phyloP scores from a whole-genome alignment of 2,888 invertebrate species.

The Drosophila gaucha region DNA sequence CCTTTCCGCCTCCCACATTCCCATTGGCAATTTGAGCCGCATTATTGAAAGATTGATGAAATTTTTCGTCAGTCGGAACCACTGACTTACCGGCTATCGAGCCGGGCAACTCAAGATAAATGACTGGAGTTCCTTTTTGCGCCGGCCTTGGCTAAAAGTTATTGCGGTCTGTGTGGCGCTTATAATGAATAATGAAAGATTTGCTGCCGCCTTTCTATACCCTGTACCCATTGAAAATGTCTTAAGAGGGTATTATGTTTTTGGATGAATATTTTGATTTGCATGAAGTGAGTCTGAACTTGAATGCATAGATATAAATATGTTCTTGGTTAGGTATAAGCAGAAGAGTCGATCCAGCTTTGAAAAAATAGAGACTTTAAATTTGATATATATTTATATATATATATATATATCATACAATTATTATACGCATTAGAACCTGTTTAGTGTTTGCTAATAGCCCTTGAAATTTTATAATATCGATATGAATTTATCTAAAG shows the following conservation, averaged over 20 bases:
- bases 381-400: neutral
- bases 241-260: neutral
- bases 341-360: too few relatives aligned
- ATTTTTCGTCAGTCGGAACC: conserved; percentile 43
- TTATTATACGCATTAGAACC: too few relatives aligned
- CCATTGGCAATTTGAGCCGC: conserved; percentile 48
- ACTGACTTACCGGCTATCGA: conserved; percentile 48
- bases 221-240: neutral
- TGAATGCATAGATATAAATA: too few relatives aligned
- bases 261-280: too few relatives aligned
- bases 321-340: too few relatives aligned
- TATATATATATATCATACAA: too few relatives aligned
- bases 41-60: conserved; percentile 80
- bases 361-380: neutral
- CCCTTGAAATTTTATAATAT: too few relatives aligned
- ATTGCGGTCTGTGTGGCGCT: conserved; percentile 70
- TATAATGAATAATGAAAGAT: conserved; percentile 78
- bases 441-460: too few relatives aligned
- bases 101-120: conserved; percentile 62
- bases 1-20: neutral
- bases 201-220: conserved; percentile 55
- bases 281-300: too few relatives aligned
- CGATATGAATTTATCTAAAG: too few relatives aligned
- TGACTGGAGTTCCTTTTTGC: conserved; percentile 56
- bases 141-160: conserved; percentile 52